phyloP scores from a whole-genome alignment of 2,888 invertebrate species.

The Orthosia incerta region DNA sequence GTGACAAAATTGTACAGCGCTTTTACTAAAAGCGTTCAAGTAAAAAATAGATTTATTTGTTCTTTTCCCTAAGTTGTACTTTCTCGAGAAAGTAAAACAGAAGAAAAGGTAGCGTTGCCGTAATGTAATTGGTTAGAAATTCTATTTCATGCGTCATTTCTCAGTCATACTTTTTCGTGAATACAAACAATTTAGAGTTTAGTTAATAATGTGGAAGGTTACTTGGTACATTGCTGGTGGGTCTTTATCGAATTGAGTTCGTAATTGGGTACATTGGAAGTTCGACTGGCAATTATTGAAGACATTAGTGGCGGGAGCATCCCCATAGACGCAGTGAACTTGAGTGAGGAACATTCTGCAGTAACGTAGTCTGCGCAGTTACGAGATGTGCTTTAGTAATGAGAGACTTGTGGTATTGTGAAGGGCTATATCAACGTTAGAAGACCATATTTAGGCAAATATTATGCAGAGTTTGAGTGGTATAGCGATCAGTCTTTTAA shows the following conservation, averaged over 20 bases:
- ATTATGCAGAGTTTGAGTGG: not conserved
- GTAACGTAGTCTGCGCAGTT: constrained; percentile 70
- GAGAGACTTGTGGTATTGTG: constrained; percentile 27
- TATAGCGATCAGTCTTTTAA: not conserved
- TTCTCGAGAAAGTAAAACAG: constrained; percentile 52
- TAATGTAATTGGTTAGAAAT: constrained; percentile 61
- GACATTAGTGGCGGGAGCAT: constrained; percentile 80
- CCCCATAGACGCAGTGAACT: constrained; percentile 77
- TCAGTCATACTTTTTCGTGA: constrained; percentile 48
- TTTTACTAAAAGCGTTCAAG: constrained; percentile 45
- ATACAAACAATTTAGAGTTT: constrained; percentile 50
- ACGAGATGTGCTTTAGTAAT: constrained; percentile 49
- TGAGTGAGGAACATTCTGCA: constrained; percentile 74
- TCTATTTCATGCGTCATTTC: constrained; percentile 62
- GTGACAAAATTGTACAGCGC: constrained; percentile 46
- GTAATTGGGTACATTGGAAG: constrained; percentile 79
- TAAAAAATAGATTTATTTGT: constrained; percentile 56
- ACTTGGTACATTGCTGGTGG: constrained; percentile 51
- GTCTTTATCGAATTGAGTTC: constrained; percentile 70
- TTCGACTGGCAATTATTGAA: constrained; percentile 84
- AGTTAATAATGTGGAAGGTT: constrained; percentile 60
- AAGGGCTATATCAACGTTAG: not conserved
- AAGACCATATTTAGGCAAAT: constrained; percentile 4
- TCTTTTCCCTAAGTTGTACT: constrained; percentile 49
- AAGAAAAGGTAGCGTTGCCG: constrained; percentile 56